Evolutionary conservation across 2,113 vertebrate species (phyloP).

Genomic region (Mesitornis unicolor): DNA sequence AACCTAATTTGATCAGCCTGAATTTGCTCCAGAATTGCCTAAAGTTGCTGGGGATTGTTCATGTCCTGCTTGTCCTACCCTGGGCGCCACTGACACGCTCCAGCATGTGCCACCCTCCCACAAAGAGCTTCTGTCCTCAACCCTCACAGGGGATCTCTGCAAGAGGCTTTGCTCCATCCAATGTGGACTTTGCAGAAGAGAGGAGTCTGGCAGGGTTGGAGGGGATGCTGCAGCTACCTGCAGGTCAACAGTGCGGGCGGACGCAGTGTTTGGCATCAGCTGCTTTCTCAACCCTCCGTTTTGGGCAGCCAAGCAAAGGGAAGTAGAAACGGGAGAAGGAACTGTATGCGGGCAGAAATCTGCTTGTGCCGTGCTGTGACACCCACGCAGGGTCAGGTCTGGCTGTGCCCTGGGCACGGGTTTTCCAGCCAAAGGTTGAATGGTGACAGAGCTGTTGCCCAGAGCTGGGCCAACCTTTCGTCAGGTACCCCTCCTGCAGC

Average conservation of each 20-base stretch:
- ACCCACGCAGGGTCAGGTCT: accelerated
- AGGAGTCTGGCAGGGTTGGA: neutral
- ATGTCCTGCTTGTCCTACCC: neutral
- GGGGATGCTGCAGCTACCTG: neutral
- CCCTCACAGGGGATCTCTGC: neutral
- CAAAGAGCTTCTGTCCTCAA: neutral
- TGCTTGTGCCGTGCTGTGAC: neutral
- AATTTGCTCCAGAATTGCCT: constrained; percentile 7
- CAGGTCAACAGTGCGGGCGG: neutral
- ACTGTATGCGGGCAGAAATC: neutral
- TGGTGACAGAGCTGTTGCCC: neutral
- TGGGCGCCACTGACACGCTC: accelerated
- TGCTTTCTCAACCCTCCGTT: neutral
- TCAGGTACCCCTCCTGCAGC: neutral
- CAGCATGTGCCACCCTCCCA: neutral
- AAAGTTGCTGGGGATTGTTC: neutral
- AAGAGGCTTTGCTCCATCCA: neutral
- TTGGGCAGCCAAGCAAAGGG: neutral
- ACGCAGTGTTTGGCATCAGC: neutral
- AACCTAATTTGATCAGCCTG: constrained; percentile 39
- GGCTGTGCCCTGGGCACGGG: neutral
- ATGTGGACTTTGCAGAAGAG: neutral
- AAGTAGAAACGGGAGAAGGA: neutral
- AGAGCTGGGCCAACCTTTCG: neutral
- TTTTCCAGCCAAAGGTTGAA: neutral